These are phyloP conservation scores for Drosophila rufa DNA, from an alignment of 1,140 invertebrate genomes.

Conservation along the genomic window DNA sequence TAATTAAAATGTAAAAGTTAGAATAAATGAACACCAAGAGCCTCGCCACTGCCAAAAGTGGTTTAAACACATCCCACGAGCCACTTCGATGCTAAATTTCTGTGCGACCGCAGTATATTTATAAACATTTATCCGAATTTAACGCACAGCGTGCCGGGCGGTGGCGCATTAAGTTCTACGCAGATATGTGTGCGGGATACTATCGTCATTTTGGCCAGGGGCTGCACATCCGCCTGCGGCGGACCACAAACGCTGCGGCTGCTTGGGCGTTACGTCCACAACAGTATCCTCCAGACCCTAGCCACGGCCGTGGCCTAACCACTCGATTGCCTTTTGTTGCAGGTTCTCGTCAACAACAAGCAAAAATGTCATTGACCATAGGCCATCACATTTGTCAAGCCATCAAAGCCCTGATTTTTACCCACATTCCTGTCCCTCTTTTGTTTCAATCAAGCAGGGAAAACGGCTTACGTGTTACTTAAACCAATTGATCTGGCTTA, in stretches of 20 bases:
- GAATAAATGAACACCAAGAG: conserved; percentile 39
- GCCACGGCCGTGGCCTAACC: conserved; percentile 24
- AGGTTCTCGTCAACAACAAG: conserved; percentile 9
- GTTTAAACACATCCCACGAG: conserved; percentile 41
- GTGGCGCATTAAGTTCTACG: background rate
- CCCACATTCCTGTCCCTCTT: background rate
- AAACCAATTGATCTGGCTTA: conserved; percentile 27
- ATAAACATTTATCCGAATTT: conserved; percentile 73
- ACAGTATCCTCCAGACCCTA: conserved; percentile 4
- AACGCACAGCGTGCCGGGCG: conserved; percentile 17
- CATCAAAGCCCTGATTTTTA: conserved; percentile 33
- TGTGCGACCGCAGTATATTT: conserved; percentile 69
- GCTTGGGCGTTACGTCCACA: conserved; percentile 10
- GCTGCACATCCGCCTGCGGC: conserved; percentile 70
- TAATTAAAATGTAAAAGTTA: conserved; percentile 46
- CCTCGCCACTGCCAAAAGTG: conserved; percentile 52
- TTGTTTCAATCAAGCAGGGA: conserved; percentile 10
- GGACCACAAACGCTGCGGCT: conserved; percentile 74
- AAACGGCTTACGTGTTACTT: conserved; percentile 2
- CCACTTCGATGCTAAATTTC: conserved; percentile 59
- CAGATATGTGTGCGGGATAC: conserved; percentile 13
- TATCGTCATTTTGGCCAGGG: conserved; percentile 33
- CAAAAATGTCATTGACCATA: conserved; percentile 48
- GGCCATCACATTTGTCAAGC: conserved; percentile 47
- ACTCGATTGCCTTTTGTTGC: conserved; percentile 37